Base-by-base conservation (phyloP, 2,797 vertebrate genomes). In the Neomorphus geoffroyi region DNA sequence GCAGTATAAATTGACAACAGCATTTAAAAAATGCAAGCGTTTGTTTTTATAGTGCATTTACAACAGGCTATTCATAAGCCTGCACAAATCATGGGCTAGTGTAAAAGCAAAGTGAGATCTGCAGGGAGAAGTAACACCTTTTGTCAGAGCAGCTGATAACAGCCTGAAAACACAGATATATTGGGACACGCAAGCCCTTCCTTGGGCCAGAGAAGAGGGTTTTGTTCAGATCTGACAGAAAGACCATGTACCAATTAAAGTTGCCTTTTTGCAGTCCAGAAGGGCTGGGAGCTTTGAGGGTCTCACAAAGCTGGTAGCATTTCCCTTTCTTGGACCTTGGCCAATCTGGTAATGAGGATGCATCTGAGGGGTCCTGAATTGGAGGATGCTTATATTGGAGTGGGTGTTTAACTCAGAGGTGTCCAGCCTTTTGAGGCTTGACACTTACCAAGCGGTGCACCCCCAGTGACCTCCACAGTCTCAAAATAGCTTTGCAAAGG, bases 401-500 rank as follows among this genome's bases (percentile, higher is more conserved):
- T 2, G 3, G 13, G 15, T 75, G 33, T 18, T 32, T 62, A 66
- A 43, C 56, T n/a, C 11, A 46, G 30, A 53, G 33, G 6, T 60
- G 23, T 33, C 48, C 17, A 3, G 33, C 21, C 24, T 48, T 78
- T 61, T 67, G 57, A 10, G 14, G 32, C 80, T 87, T 73, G 56
- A 60, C 30, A 13, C 24, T 92, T 70, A 56, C 6, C 45, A 61
- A 28, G 33, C 46, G 32, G 37, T 50, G 19, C 32, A 30, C 9
- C 3, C 32, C 16, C 65, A 48, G 11, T n/a, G 65, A 88, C 43
- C 33, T 91, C 27, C 43, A 45, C 5, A 54, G 45, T 3, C 13
- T 86, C 33, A 54, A 65, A 65, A 75, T 18, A 66, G 15, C 13
- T 74, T 78, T 79, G 46, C 73, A 92, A 95, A 87, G 11, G 30